These are phyloP conservation scores for Hypocryptadius cinnamomeus DNA, from an alignment of 2,113 vertebrate species.

Conservation along the genomic window DNA sequence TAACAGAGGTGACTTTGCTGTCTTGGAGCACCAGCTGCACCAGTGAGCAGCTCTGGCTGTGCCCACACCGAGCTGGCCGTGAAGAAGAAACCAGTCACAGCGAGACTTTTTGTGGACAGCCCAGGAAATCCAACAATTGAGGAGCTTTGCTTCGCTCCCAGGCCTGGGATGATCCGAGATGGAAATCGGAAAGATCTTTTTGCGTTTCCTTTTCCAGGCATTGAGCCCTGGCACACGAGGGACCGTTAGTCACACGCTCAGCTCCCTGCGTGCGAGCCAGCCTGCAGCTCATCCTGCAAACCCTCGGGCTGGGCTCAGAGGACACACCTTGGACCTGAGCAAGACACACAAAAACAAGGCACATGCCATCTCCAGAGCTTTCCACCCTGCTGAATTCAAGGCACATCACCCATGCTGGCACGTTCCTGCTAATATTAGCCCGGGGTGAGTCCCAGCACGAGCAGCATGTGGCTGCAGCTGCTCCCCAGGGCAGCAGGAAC, in stretches of 20 bases:
- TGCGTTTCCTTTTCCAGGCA: conserved; percentile 23
- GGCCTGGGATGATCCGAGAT: background rate
- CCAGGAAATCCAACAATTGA: background rate
- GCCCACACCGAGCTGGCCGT: background rate
- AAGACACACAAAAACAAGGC: background rate
- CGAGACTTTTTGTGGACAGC: background rate
- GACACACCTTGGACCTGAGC: background rate
- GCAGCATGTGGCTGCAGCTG: conserved; percentile 18
- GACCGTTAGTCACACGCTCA: background rate
- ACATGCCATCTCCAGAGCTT: background rate
- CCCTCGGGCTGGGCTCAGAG: background rate
- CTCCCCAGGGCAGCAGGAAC: background rate
- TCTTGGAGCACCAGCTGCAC: background rate
- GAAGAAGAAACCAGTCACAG: background rate
- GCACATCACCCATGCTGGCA: background rate
- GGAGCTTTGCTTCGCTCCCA: background rate
- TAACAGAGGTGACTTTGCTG: background rate
- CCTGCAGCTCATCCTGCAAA: background rate
- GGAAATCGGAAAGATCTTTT: background rate
- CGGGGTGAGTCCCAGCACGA: background rate
- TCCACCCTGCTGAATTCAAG: background rate
- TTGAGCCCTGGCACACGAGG: background rate
- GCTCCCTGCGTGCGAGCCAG: background rate
- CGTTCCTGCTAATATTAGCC: conserved; percentile 57
- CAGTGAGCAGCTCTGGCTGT: background rate